Evolutionary conservation across 2,797 vertebrate species (phyloP), one percentile per base, ranked within the genome.

Genomic region (Thaleichthys pacificus): DNA sequence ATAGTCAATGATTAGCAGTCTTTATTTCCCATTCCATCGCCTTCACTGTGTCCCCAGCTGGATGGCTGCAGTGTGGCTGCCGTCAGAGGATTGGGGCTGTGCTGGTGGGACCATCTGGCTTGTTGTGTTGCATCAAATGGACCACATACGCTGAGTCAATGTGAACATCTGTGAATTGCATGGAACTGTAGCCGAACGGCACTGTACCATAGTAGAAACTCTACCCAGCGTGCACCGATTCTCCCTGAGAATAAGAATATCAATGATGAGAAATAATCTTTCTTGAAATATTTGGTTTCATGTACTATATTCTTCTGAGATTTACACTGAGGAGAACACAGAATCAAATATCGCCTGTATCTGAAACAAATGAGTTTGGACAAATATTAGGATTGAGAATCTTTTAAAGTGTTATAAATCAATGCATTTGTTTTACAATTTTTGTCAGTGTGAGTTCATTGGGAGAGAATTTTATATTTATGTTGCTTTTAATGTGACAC

Each of bases 151-250:
- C 21, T 49, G 66, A 72, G 74, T 77, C 80, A 73, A 85, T 75
- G 68, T 72, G 58, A 77, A 80, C 75, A 76, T 80, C 77, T 78
- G 74, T 68, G 66, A 49, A 74, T 38, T 65, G 70, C 65, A 81
- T 70, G 74, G 62, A 21, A 63, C 57, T 70, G 71, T 74, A 77
- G 74, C 84, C 74, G n/a, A 72, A 30, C 58, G 72, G 61, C 68
- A 76, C 64, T 70, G 51, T 63, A 66, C 42, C 28, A 62, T 66
- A 69, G 57, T 75, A 19, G 15, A 17, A 17, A 17, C 4, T 56
- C 17, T 56, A n/a, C 51, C 51, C 51, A n/a, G 30, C 30, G 4
- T 64, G 62, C 7, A 64, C 30, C 38, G 19, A 35, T 64, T 64
- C 62, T 64, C 32, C 3, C 19, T 19, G 6, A 35, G n/a, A 21